Evolutionary conservation across 2,113 vertebrate species (phyloP).

Genomic region (Erinaceus europaeus): DNA sequence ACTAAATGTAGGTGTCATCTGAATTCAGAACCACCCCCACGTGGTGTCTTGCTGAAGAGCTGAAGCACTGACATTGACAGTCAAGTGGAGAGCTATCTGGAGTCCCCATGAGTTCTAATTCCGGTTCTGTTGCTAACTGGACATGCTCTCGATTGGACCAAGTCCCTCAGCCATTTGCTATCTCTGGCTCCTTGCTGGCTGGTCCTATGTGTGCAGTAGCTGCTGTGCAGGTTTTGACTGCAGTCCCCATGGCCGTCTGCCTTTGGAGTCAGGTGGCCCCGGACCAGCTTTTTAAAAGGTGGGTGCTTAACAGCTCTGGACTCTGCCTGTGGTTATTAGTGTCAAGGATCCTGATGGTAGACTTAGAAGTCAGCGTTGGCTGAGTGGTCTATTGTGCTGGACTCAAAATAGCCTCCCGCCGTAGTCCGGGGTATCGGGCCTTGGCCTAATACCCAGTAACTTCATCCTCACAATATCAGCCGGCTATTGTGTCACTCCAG

Average conservation of each 20-base stretch:
- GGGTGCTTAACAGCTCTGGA: neutral
- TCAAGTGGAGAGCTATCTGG: neutral
- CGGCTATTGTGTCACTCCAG: constrained; percentile 65
- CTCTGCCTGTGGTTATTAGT: constrained; percentile 47
- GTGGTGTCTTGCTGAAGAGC: neutral
- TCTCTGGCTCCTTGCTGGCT: neutral
- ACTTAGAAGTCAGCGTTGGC: constrained; percentile 70
- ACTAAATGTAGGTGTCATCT: neutral
- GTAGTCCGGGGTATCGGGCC: constrained; percentile 54
- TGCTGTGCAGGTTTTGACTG: neutral
- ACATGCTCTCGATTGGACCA: neutral
- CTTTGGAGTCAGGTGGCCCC: neutral
- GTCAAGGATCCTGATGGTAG: constrained; percentile 32
- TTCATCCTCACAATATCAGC: constrained; percentile 58
- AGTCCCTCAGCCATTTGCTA: neutral
- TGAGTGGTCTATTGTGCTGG: constrained; percentile 63
- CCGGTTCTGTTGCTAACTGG: neutral
- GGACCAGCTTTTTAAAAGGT: neutral
- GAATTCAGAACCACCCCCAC: neutral
- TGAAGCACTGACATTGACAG: neutral
- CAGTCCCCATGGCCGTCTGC: neutral
- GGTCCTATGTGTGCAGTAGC: neutral
- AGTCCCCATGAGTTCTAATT: neutral
- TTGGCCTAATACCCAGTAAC: constrained; percentile 37
- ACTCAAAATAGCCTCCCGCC: constrained; percentile 66